These are phyloP conservation scores for Radopholus similis DNA, from an alignment of 1,140 invertebrate species.

Conservation along the genomic window DNA sequence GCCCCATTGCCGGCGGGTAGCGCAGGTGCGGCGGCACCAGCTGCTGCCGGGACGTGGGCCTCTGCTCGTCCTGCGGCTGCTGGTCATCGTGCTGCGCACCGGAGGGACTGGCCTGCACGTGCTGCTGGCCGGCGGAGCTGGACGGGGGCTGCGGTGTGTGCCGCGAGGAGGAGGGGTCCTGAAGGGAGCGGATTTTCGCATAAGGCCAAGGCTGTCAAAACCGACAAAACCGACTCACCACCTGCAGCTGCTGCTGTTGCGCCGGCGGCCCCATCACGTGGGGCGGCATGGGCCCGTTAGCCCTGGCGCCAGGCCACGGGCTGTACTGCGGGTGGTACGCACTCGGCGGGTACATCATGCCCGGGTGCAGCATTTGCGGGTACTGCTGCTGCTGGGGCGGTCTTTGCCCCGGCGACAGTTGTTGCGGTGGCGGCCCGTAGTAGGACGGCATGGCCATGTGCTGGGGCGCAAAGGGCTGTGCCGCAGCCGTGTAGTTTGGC, in stretches of 20 bases:
- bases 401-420: neutral
- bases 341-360: neutral
- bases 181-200: neutral
- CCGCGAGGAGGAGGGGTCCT: neutral
- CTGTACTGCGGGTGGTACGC: neutral
- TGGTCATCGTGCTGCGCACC: neutral
- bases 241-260: constrained; percentile 15
- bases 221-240: neutral
- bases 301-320: neutral
- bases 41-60: neutral
- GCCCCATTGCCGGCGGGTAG: neutral
- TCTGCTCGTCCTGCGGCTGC: neutral
- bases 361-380: neutral
- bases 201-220: neutral
- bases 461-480: too few species aligned
- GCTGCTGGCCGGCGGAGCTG: neutral
- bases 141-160: neutral
- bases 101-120: neutral
- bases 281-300: neutral
- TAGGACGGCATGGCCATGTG: too few species aligned
- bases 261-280: neutral
- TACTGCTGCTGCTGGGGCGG: neutral
- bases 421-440: too few species aligned
- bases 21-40: neutral
- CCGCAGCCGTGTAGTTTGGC: too few species aligned